Evolutionary conservation across 2,888 invertebrate species (phyloP), one percentile per base, ranked within the genome.

Genomic region (Clistopyga incitator): DNA sequence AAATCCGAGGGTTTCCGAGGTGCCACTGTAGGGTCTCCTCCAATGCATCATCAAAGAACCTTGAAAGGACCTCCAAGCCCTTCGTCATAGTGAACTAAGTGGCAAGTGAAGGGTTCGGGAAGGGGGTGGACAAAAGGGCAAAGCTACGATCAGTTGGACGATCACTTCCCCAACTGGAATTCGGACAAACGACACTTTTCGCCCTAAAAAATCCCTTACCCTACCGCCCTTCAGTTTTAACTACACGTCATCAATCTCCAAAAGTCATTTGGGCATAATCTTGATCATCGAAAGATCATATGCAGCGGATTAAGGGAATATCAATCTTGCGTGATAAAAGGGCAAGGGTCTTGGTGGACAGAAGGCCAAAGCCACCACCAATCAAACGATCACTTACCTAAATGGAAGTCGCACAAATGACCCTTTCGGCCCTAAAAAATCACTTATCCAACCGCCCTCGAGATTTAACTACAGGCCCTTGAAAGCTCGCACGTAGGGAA

Each of bases 31-130:
- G 4, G 15, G 29, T 54, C 54, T 23, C 23, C 13, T 23, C 54
- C 13, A 23, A 25, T 25, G 10, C 25, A 13, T 23, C 45, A 54
- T 64, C 68, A 25, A 10, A n/a, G 50, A 64, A 23, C 75, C 64
- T 45, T 13, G 20, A 76, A 65, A 64, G 80, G 10, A 23, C 34
- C 50, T 8, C 20, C 38, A 20, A 50, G 18, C 50, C n/a, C 70
- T 34, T 34, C 50, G 29, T 68, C 52, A 42, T 23, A 20, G 42
- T 15, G 72, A 23, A 56, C 15, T 38, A 45, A 29, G 11, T 11
- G 50, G 18, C n/a, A 47, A 3, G 68, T 25, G 25, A 11, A 10
- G 3, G 47, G 50, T 52, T 4, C 47, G 4, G 47, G 3, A 50
- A 18, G 3, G 18, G 47, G 47, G 15, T 50, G 47, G 47, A n/a